Percentiles rank a stretch among this genome's conserved stretches.
phyloP scores from a whole-genome alignment of 2,888 invertebrate species.

The Plebejus anna region DNA sequence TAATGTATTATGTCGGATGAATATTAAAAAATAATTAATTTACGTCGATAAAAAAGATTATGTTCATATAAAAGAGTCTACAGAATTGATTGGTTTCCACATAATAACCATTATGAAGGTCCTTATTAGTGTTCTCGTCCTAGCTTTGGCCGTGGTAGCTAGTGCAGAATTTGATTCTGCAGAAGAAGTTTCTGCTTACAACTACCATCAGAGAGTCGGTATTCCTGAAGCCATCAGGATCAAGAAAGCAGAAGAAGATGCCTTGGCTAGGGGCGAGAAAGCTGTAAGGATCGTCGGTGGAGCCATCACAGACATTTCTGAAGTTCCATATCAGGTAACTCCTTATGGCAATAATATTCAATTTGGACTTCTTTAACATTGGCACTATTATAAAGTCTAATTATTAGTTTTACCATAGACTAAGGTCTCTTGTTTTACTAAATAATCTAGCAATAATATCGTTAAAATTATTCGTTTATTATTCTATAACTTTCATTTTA shows the following conservation, averaged over 20 bases:
- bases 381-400: too few species aligned
- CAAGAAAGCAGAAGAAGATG: conserved; percentile 23
- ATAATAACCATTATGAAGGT: background rate
- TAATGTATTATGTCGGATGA: conserved; percentile 1
- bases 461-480: too few species aligned
- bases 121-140: background rate
- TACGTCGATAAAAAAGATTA: background rate
- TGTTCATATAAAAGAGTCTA: background rate
- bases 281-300: conserved; percentile 23
- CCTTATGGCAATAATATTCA: background rate
- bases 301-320: conserved; percentile 20
- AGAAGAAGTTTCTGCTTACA: background rate
- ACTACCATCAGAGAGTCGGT: background rate
- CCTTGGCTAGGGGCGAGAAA: background rate
- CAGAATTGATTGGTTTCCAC: background rate
- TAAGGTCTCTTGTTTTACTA: too few species aligned
- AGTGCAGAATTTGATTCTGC: background rate
- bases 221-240: conserved; percentile 21
- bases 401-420: too few species aligned
- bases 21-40: conserved; percentile 1
- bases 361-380: too few species aligned
- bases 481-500: too few species aligned
- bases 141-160: background rate
- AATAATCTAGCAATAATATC: too few species aligned
- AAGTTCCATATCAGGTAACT: conserved; percentile 29